phyloP scores from a whole-genome alignment of 2,113 vertebrate genomes.

The Cavia porcellus region DNA sequence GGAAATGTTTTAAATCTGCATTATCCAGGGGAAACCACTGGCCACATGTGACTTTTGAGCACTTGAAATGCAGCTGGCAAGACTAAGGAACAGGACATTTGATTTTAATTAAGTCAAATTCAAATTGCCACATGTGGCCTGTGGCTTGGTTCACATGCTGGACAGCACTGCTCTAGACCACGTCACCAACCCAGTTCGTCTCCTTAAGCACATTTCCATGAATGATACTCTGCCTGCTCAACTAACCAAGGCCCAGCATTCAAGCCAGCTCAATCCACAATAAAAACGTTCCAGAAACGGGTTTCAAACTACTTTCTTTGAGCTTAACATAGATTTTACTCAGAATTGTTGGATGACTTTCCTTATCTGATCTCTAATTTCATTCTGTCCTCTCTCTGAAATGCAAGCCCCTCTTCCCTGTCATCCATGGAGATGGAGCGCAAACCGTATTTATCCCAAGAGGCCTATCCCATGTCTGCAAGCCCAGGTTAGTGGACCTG shows the following conservation, averaged over 20 bases:
- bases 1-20: not conserved
- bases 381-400: not conserved
- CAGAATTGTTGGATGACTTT: not conserved
- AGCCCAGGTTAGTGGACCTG: not conserved
- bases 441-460: not conserved
- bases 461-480: not conserved
- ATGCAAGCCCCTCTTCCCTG: not conserved
- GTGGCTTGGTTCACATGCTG: not conserved
- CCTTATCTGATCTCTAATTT: not conserved
- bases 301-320: not conserved
- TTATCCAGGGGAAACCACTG: not conserved
- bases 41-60: not conserved
- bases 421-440: not conserved
- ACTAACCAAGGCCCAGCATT: not conserved
- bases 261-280: not conserved
- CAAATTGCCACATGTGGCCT: not conserved
- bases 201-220: not conserved
- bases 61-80: not conserved
- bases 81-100: not conserved
- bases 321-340: not conserved
- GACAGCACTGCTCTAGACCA: not conserved
- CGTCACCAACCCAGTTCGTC: not conserved
- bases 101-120: constrained; percentile 20
- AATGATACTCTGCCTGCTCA: not conserved
- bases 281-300: not conserved